Evolutionary conservation across 2,888 invertebrate species (phyloP), one percentile per base, ranked within the genome.

Genomic region (Parnassius mnemosyne): DNA sequence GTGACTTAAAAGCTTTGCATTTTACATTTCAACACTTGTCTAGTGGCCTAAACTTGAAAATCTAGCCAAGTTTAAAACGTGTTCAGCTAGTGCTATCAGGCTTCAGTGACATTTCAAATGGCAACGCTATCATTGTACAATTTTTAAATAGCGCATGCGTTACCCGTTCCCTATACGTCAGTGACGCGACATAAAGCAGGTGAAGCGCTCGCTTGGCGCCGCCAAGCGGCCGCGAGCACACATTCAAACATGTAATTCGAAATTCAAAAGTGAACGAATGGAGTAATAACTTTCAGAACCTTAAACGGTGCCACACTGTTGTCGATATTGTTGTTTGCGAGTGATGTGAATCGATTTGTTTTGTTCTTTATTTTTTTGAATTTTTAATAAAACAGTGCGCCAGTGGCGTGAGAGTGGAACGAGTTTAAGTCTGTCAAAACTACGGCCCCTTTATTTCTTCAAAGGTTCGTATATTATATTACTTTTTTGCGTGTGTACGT

Each of bases 391-490:
- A 65, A 69, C 75, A 75, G 76, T 80, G 75, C 76, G 74, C 68
- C 73, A 75, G 72, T 72, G 63, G 66, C 68, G 70, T 67, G 67
- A 67, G 57, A 53, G 57, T n/a, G 12, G 55, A 61, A 63, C 64
- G 57, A 64, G 68, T 67, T 53, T 10, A 41, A 56, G 66, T 65
- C 65, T 65, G 66, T 69, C 71, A 63, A 68, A 69, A 70, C 67
- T 69, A 61, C 68, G 67, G 64, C 68, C 54, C 69, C 66, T 68
- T 66, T 66, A 68, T 64, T 68, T 68, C 67, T 68, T 76, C 73
- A 77, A 76, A 87, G 87, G 87, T 87, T 78, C 61, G 84, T 84
- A 75, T 79, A 84, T 84, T 80, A 80, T 81, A 85, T 85, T 83
- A 81, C 81, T 79, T 74, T 71, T 75, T 86, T 81, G 86, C 86